Percentiles rank a stretch among this genome's conserved stretches.
Conservation (phyloP, 2,113 vertebrate genomes). For the Leptosomus discolor region DNA sequence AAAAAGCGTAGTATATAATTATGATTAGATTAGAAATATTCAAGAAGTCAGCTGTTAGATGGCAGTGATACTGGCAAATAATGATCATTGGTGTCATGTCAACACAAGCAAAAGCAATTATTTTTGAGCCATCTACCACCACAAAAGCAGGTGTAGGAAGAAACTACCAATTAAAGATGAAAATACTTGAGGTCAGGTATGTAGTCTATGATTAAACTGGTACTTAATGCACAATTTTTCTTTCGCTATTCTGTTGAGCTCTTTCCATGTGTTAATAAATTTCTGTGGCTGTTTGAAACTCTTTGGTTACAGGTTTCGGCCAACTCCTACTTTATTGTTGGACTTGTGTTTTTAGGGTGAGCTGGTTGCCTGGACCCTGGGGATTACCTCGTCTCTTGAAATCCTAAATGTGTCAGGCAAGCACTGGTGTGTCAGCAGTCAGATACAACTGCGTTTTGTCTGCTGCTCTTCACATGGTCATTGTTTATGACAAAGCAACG, state of each 20-base stretch:
- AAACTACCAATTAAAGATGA: constrained; percentile 11
- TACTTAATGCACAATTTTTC: neutral
- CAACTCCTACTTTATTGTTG: neutral
- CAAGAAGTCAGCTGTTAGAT: neutral
- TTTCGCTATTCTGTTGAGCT: neutral
- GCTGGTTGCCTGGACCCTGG: neutral
- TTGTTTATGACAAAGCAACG: neutral
- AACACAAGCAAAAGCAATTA: constrained; percentile 4
- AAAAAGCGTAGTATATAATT: neutral
- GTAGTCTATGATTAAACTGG: neutral
- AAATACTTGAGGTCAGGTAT: neutral
- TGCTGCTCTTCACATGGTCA: neutral
- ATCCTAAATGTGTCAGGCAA: neutral
- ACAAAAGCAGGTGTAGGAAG: neutral
- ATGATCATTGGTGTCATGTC: neutral
- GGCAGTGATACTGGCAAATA: neutral
- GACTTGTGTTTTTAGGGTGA: neutral
- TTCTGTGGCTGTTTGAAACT: neutral
- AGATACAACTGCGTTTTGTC: neutral
- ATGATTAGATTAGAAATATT: neutral
- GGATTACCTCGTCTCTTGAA: neutral
- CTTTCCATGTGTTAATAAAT: neutral
- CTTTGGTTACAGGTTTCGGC: neutral
- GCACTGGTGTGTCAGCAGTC: neutral
- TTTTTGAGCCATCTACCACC: neutral